phyloP scores from a whole-genome alignment of 2,888 invertebrate genomes.

The Pecten maximus region DNA sequence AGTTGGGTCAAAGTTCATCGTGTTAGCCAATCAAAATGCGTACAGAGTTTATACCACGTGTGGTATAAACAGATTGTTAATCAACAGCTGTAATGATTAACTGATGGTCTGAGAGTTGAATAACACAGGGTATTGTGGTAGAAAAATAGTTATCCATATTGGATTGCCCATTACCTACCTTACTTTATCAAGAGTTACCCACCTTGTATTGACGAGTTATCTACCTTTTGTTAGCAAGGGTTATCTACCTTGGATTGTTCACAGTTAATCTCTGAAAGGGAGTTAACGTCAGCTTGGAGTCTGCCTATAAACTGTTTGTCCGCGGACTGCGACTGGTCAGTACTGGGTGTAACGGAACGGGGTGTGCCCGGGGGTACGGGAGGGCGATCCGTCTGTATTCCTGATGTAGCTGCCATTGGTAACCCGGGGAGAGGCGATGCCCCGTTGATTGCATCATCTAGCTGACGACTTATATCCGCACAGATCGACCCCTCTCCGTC shows the following conservation, averaged over 20 bases:
- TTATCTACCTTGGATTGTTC: constrained; percentile 52
- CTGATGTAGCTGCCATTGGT: background rate
- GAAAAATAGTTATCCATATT: too few species aligned
- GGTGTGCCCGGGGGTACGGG: background rate
- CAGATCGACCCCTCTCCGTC: constrained; percentile 11
- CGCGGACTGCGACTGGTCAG: background rate
- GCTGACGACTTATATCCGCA: background rate
- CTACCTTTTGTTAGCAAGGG: too few species aligned
- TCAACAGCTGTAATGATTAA: too few species aligned
- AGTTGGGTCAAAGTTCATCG: too few species aligned
- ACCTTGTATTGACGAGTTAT: too few species aligned
- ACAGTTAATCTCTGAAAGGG: constrained; percentile 50
- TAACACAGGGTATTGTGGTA: too few species aligned
- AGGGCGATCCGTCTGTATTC: background rate
- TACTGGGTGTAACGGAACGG: background rate
- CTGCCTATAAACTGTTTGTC: constrained; percentile 46
- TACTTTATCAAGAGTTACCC: too few species aligned
- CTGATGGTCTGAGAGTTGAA: too few species aligned
- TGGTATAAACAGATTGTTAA: too few species aligned
- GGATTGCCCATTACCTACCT: too few species aligned
- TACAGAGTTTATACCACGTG: too few species aligned
- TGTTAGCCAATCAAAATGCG: too few species aligned
- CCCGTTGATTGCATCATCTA: constrained; percentile 5
- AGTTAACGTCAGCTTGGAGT: constrained; percentile 53
- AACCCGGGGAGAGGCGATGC: background rate